Conservation (phyloP, 2,888 invertebrate genomes). For the Spatulosminthurus flaviceps region DNA sequence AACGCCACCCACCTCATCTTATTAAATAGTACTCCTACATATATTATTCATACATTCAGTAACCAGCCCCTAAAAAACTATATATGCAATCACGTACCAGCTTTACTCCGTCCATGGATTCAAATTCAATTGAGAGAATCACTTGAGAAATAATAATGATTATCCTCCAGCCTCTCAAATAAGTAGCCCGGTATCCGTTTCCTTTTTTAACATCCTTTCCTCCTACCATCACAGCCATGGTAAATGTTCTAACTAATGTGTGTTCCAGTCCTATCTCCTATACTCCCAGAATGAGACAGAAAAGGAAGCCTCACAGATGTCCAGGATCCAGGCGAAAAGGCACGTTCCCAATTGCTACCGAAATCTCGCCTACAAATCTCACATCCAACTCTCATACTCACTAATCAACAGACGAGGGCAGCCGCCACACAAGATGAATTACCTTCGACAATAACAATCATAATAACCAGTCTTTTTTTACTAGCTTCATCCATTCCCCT, state of each 20-base stretch:
- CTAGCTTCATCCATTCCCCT: neutral
- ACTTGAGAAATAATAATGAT: neutral
- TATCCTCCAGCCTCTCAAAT: slow-evolving; percentile 13
- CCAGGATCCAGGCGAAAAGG: slow-evolving; percentile 5
- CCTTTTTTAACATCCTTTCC: slow-evolving; percentile 23
- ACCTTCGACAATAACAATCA: slow-evolving; percentile 18
- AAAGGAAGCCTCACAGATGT: slow-evolving; percentile 7
- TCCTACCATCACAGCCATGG: neutral
- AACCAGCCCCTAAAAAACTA: neutral
- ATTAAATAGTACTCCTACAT: too few relatives aligned
- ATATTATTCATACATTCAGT: neutral
- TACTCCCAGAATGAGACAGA: neutral
- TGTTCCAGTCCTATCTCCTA: too few relatives aligned
- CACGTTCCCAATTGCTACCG: slow-evolving; percentile 30
- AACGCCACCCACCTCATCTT: slow-evolving; percentile 21
- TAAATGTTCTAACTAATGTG: too few relatives aligned
- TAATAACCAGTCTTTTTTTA: neutral
- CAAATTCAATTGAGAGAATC: slow-evolving; percentile 18
- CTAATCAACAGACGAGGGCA: slow-evolving; percentile 12
- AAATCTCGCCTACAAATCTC: slow-evolving; percentile 16
- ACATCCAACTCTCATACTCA: slow-evolving; percentile 13
- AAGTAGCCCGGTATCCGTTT: slow-evolving; percentile 16
- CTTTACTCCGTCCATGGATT: neutral
- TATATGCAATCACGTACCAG: neutral
- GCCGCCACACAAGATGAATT: slow-evolving; percentile 28